Conservation (phyloP, 64 coral and sea anemone genomes). For the Pachyseris speciosa region DNA sequence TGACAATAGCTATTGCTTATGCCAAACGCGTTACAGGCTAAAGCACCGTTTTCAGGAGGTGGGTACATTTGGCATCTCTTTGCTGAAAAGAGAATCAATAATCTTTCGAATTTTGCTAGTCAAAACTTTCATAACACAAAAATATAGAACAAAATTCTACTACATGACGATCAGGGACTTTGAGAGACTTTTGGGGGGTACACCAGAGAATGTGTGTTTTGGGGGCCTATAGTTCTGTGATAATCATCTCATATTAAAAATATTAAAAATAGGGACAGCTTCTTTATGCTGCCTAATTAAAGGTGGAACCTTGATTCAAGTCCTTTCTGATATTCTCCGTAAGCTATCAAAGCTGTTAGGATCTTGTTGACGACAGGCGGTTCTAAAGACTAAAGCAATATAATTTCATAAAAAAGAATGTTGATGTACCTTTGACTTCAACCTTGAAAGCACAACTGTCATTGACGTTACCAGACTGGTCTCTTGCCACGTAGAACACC, state of each 20-base stretch:
- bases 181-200: no score
- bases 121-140: not conserved
- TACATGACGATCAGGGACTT: no score
- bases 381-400: no score
- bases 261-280: no score
- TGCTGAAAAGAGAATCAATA: slow-evolving; percentile 42
- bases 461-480: slow-evolving; percentile 76
- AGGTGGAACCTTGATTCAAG: no score
- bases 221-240: no score
- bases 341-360: no score
- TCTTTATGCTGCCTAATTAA: no score
- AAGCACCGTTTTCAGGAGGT: slow-evolving; percentile 82
- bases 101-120: not conserved
- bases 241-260: no score
- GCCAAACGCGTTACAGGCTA: slow-evolving; percentile 89
- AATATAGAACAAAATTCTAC: not conserved
- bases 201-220: no score
- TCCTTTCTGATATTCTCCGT: no score
- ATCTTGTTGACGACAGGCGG: no score
- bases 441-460: slow-evolving; percentile 80
- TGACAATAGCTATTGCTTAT: slow-evolving; percentile 72
- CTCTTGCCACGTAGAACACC: slow-evolving; percentile 70
- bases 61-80: slow-evolving; percentile 63
- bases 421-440: slow-evolving; percentile 79
- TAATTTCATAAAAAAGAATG: not conserved